These are phyloP conservation scores for Ciconia maguari DNA, from an alignment of 2,113 vertebrate genomes.

Conservation along the genomic window DNA sequence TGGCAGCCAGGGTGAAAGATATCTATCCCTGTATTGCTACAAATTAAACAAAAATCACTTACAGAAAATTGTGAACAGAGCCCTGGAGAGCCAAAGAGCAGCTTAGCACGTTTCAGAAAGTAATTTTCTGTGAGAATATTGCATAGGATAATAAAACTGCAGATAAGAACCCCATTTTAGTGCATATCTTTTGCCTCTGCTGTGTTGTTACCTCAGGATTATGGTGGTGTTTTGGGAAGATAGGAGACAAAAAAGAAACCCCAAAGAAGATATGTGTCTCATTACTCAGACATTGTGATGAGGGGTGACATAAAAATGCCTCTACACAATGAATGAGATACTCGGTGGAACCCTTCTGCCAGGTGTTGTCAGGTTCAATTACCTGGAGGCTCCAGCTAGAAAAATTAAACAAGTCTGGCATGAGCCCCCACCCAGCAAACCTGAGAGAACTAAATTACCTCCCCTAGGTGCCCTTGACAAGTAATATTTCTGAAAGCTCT, in stretches of 20 bases:
- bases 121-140: constrained; percentile 49
- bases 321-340: background rate
- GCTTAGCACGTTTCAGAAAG: constrained; percentile 52
- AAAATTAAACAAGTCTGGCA: background rate
- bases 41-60: constrained; percentile 64
- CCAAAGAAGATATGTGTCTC: constrained; percentile 11
- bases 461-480: background rate
- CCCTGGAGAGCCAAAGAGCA: constrained; percentile 37
- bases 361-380: constrained; percentile 9
- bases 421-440: background rate
- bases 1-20: background rate
- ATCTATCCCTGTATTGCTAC: constrained; percentile 14
- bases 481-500: background rate
- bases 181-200: constrained; percentile 32
- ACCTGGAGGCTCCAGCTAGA: background rate
- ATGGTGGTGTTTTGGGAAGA: constrained; percentile 18
- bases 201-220: constrained; percentile 45
- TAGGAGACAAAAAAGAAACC: constrained; percentile 47
- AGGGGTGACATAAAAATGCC: constrained; percentile 7
- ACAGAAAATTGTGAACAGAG: constrained; percentile 37
- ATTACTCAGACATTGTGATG: background rate
- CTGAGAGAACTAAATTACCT: background rate
- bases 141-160: constrained; percentile 47
- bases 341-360: background rate
- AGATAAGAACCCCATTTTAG: constrained; percentile 51